phyloP scores from a whole-genome alignment of 2,113 vertebrate species.

The Loxodonta africana region DNA sequence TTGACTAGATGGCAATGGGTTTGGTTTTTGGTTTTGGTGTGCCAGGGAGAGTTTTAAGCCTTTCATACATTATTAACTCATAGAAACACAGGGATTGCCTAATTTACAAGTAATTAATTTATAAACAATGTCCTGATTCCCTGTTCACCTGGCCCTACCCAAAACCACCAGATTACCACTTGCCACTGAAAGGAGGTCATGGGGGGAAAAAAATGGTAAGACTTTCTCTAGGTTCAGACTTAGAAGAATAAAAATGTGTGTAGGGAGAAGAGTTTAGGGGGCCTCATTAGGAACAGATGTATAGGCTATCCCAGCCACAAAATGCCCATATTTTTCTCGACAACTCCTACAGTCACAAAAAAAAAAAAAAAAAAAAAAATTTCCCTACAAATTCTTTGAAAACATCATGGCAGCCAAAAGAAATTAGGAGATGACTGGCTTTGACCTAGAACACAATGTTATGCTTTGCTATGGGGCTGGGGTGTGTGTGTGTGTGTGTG shows the following conservation, averaged over 20 bases:
- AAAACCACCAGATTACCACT: background rate
- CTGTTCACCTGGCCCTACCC: background rate
- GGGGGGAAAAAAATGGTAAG: background rate
- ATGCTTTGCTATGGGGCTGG: background rate
- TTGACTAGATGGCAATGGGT: too few relatives aligned
- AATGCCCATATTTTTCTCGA: background rate
- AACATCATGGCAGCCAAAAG: background rate
- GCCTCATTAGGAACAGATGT: background rate
- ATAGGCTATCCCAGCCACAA: too few relatives aligned
- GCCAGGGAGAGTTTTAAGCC: background rate
- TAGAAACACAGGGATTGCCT: background rate
- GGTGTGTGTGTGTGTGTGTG: too few relatives aligned
- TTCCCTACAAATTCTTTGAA: background rate
- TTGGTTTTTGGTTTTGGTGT: background rate
- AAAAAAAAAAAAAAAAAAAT: too few relatives aligned
- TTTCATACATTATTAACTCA: background rate
- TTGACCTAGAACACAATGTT: background rate
- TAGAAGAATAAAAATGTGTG: background rate
- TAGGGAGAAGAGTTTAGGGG: background rate
- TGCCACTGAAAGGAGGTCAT: background rate
- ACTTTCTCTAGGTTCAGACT: constrained; percentile 33
- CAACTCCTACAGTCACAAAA: background rate
- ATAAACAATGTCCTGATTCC: background rate
- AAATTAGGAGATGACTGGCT: background rate
- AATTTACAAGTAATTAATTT: constrained; percentile 23